These are phyloP conservation scores for Bombylius major DNA, from an alignment of 2,888 invertebrate genomes.

Conservation along the genomic window DNA sequence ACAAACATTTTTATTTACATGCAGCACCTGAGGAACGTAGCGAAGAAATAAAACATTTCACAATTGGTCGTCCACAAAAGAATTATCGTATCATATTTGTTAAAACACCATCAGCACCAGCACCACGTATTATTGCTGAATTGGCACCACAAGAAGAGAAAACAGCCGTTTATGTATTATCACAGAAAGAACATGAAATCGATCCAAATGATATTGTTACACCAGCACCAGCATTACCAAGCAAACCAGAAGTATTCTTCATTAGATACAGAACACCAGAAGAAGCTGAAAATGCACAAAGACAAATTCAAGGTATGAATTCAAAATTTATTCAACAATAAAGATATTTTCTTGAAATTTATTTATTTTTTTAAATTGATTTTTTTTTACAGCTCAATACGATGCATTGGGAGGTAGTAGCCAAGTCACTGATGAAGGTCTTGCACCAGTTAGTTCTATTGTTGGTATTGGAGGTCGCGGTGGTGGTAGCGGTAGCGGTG, in stretches of 20 bases:
- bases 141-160: constrained; percentile 14
- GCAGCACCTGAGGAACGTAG: constrained; percentile 34
- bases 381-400: constrained; percentile 9
- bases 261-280: constrained; percentile 13
- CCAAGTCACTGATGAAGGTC: constrained; percentile 4
- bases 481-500: neutral
- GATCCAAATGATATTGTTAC: constrained; percentile 8
- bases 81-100: constrained; percentile 36
- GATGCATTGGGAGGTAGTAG: constrained; percentile 7
- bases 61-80: constrained; percentile 31
- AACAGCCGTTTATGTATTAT: constrained; percentile 14
- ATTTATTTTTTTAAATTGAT: neutral
- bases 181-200: constrained; percentile 12
- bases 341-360: neutral
- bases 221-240: constrained; percentile 12
- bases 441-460: constrained; percentile 5
- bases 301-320: constrained; percentile 12
- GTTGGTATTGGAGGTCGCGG: neutral
- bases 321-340: too few relatives aligned
- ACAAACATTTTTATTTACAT: constrained; percentile 36
- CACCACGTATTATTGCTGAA: constrained; percentile 7
- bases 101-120: constrained; percentile 24
- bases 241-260: constrained; percentile 13
- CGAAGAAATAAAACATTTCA: constrained; percentile 16
- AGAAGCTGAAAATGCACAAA: constrained; percentile 13